These are phyloP conservation scores for Tauraco erythrolophus DNA, from an alignment of 2,113 vertebrate genomes.

Conservation along the genomic window DNA sequence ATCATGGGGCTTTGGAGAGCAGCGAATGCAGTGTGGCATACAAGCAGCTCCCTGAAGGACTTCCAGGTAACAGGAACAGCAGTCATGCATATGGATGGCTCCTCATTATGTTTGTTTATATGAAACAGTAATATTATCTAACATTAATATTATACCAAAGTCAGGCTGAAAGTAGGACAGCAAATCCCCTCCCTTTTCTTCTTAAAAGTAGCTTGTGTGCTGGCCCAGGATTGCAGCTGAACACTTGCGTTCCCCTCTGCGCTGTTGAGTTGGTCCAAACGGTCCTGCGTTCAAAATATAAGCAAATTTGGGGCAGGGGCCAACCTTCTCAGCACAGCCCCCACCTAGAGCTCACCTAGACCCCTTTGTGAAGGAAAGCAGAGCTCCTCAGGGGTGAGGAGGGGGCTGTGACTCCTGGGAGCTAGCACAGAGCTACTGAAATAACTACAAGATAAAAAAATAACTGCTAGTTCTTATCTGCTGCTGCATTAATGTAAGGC, in stretches of 20 bases:
- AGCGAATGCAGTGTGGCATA: background rate
- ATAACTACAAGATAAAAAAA: background rate
- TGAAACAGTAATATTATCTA: background rate
- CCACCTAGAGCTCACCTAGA: background rate
- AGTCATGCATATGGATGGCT: background rate
- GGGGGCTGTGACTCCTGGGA: background rate
- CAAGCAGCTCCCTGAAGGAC: background rate
- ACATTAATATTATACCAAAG: background rate
- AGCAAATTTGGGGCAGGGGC: background rate
- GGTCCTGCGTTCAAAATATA: background rate
- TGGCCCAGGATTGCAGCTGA: background rate
- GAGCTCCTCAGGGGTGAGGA: background rate
- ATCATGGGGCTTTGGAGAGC: background rate
- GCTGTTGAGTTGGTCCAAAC: rapidly evolving
- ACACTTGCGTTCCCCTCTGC: background rate
- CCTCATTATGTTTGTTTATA: background rate
- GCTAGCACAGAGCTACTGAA: background rate
- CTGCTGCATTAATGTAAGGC: background rate
- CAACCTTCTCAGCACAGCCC: background rate
- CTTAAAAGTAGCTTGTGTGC: background rate
- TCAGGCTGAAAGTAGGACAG: background rate
- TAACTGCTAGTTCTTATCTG: background rate
- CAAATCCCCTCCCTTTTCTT: background rate
- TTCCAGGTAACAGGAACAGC: background rate
- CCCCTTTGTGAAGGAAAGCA: background rate